Evolutionary conservation across 2,797 vertebrate species (phyloP).

Genomic region (Molossus molossus): DNA sequence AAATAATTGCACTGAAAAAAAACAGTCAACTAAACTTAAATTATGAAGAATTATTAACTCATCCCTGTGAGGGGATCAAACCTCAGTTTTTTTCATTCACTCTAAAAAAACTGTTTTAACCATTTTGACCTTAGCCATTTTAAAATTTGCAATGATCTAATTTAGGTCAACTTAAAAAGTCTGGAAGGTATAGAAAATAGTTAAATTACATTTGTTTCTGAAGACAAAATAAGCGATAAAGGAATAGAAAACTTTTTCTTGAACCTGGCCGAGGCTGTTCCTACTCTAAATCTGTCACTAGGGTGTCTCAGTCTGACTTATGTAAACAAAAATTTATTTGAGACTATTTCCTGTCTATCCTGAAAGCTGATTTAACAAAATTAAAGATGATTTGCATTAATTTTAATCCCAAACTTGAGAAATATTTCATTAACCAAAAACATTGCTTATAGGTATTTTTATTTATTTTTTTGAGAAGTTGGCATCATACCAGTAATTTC

Average conservation of each 20-base stretch:
- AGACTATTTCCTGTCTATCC: slow-evolving; percentile 51
- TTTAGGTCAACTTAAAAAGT: slow-evolving; percentile 62
- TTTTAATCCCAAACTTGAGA: slow-evolving; percentile 63
- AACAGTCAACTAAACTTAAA: slow-evolving; percentile 49
- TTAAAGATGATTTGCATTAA: slow-evolving; percentile 53
- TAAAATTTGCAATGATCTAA: slow-evolving; percentile 44
- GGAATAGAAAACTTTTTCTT: neutral
- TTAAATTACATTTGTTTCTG: slow-evolving; percentile 38
- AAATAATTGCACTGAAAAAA: slow-evolving; percentile 53
- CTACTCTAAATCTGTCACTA: slow-evolving; percentile 41
- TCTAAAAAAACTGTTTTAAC: neutral
- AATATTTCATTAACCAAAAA: slow-evolving; percentile 64
- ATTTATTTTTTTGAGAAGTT: too few relatives aligned
- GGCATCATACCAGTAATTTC: neutral
- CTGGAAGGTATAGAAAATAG: slow-evolving; percentile 29
- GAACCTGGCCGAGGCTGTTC: neutral
- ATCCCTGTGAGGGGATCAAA: neutral
- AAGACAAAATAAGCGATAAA: slow-evolving; percentile 51
- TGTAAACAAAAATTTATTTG: slow-evolving; percentile 67
- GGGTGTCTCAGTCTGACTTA: slow-evolving; percentile 33
- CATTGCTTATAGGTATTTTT: neutral
- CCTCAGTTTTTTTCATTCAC: slow-evolving; percentile 39
- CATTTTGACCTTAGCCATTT: slow-evolving; percentile 35
- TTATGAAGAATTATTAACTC: slow-evolving; percentile 28
- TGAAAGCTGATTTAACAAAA: slow-evolving; percentile 54